Conservation (phyloP, 2,797 vertebrate species). For the Holocentrus rufus region DNA sequence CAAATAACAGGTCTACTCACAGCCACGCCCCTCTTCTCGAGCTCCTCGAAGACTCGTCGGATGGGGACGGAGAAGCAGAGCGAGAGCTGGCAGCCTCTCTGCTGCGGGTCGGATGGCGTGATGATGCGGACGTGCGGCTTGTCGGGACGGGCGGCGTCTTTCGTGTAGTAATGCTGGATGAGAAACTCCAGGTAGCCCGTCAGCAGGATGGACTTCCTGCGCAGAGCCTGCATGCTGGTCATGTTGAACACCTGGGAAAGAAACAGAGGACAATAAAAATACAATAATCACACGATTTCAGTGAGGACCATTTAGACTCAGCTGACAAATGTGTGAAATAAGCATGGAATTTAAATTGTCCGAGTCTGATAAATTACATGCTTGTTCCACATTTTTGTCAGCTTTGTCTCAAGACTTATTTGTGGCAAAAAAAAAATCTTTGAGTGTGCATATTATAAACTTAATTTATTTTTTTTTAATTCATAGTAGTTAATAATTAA, state of each 20-base stretch:
- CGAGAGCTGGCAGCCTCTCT: conserved; percentile 94
- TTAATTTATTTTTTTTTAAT: no score
- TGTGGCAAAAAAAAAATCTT: no score
- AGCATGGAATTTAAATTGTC: no score
- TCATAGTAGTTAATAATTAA: no score
- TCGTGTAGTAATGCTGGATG: conserved; percentile 81
- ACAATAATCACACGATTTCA: no score
- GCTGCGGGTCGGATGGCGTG: conserved; percentile 83
- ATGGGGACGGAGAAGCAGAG: conserved; percentile 86
- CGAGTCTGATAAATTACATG: no score
- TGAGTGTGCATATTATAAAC: no score
- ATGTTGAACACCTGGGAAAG: conserved; percentile 85
- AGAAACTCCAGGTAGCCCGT: conserved; percentile 94
- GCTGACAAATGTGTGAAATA: no score
- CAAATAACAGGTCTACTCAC: conserved; percentile 87
- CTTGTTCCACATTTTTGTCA: no score
- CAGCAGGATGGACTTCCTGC: conserved; percentile 91
- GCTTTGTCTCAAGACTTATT: no score
- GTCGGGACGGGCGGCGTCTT: conserved; percentile 70
- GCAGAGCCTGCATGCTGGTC: conserved; percentile 86
- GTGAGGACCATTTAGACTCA: no score
- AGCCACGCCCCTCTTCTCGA: conserved; percentile 89
- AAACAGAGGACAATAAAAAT: no score
- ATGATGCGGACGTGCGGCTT: conserved; percentile 84
- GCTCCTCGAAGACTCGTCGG: conserved; percentile 82